A percentile compares a stretch with the other conserved stretches of the same genome.
phyloP scores from a whole-genome alignment of 2,797 vertebrate genomes.

The Brachymystax lenok region DNA sequence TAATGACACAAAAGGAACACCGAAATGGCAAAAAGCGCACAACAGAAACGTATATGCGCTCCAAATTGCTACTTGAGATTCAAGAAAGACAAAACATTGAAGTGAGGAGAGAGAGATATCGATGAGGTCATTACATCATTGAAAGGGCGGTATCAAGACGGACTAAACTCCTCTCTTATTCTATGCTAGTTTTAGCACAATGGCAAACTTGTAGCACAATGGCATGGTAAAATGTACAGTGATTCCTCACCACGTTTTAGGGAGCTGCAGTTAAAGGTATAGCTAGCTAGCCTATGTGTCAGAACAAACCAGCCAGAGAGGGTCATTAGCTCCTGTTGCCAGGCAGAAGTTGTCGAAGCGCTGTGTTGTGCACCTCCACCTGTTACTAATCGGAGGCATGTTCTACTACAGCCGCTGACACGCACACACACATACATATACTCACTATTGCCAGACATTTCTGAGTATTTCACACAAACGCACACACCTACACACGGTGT shows the following conservation, averaged over 20 bases:
- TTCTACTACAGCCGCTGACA: neutral
- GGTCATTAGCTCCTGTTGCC: slow-evolving; percentile 62
- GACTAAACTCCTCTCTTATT: neutral
- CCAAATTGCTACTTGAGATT: slow-evolving; percentile 38
- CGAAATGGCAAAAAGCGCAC: slow-evolving; percentile 61
- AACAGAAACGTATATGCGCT: slow-evolving; percentile 61
- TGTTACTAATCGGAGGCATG: neutral
- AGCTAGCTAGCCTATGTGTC: slow-evolving; percentile 55
- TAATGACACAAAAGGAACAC: slow-evolving; percentile 56
- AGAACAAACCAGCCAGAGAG: slow-evolving; percentile 60
- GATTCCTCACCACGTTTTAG: neutral
- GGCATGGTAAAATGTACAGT: neutral
- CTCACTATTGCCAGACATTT: too few relatives aligned
- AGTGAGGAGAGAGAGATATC: slow-evolving; percentile 36
- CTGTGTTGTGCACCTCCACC: slow-evolving; percentile 25
- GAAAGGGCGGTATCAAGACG: neutral
- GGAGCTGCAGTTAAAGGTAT: slow-evolving; percentile 50
- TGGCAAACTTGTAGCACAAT: neutral
- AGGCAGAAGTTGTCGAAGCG: slow-evolving; percentile 47
- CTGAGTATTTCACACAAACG: too few relatives aligned
- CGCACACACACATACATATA: slow-evolving; percentile 3
- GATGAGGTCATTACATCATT: neutral
- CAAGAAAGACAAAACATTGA: slow-evolving; percentile 44
- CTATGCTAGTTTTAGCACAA: neutral
- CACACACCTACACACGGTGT: neutral